These are phyloP conservation scores for Charaxes varanes DNA, from an alignment of 1,140 invertebrate species.

Conservation along the genomic window DNA sequence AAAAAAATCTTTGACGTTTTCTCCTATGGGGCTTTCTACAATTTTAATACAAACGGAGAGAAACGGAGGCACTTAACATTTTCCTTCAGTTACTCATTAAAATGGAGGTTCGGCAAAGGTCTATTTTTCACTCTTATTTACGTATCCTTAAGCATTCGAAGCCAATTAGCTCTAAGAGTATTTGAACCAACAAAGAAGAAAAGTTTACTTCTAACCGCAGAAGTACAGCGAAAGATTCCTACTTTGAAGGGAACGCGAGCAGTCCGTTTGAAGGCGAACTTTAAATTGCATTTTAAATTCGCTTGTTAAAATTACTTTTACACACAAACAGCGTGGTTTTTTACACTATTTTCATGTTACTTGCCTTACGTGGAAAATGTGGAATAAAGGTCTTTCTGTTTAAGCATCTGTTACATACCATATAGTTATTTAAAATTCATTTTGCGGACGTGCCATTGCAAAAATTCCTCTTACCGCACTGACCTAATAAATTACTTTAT, in stretches of 20 bases:
- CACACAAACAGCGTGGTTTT: slow-evolving; percentile 19
- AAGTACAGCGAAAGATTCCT: slow-evolving; percentile 50
- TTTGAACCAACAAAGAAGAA: slow-evolving; percentile 44
- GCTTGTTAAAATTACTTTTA: slow-evolving; percentile 37
- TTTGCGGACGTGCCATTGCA: too few relatives aligned
- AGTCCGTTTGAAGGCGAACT: slow-evolving; percentile 47
- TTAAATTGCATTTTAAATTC: slow-evolving; percentile 65
- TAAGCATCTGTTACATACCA: too few relatives aligned
- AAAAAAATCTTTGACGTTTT: too few relatives aligned
- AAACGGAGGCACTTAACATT: slow-evolving; percentile 15
- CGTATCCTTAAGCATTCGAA: slow-evolving; percentile 31
- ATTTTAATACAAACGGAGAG: background rate
- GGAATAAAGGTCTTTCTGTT: too few relatives aligned
- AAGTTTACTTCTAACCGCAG: slow-evolving; percentile 44
- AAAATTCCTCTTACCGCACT: too few relatives aligned
- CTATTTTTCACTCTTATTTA: slow-evolving; percentile 24
- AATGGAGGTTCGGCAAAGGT: slow-evolving; percentile 12
- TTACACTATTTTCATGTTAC: slow-evolving; percentile 12
- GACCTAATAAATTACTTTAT: too few relatives aligned
- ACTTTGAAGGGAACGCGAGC: slow-evolving; percentile 40
- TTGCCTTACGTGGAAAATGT: too few relatives aligned
- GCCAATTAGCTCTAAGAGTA: slow-evolving; percentile 45
- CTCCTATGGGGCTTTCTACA: too few relatives aligned
- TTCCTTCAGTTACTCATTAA: slow-evolving; percentile 12
- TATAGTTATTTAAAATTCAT: too few relatives aligned